These are phyloP conservation scores for Caenorhabditis becei DNA, from an alignment of 2,888 invertebrate species.

Conservation along the genomic window DNA sequence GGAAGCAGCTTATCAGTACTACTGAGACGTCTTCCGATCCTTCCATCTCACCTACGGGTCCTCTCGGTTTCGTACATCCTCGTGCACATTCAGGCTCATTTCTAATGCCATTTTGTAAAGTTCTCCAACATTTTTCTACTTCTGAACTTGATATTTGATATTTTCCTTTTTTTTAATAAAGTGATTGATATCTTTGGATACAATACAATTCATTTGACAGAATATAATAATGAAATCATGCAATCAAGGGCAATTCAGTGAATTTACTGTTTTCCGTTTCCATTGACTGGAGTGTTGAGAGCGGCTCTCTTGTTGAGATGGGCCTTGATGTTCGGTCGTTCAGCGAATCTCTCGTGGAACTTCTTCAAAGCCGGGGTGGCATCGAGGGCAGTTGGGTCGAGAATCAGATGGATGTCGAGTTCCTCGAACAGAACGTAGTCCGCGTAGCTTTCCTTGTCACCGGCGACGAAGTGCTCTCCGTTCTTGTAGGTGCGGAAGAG, in stretches of 20 bases:
- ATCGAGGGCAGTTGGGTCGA: constrained; percentile 68
- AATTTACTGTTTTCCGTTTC: constrained; percentile 70
- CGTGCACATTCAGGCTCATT: constrained; percentile 13
- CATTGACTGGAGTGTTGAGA: constrained; percentile 64
- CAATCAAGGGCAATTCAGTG: neutral
- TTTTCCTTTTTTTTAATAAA: neutral
- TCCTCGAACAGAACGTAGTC: constrained; percentile 77
- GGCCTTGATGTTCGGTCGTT: constrained; percentile 65
- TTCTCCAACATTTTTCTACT: neutral
- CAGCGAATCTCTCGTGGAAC: constrained; percentile 70
- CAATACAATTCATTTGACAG: constrained; percentile 19
- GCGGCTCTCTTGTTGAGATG: constrained; percentile 68
- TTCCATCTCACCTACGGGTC: constrained; percentile 5
- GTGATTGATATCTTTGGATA: neutral
- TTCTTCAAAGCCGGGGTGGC: constrained; percentile 71
- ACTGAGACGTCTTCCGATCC: neutral
- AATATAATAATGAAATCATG: neutral
- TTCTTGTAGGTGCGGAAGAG: constrained; percentile 69
- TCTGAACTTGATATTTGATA: constrained; percentile 9
- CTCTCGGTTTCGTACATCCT: constrained; percentile 8
- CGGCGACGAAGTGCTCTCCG: constrained; percentile 70
- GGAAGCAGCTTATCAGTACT: constrained; percentile 13
- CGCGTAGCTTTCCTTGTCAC: constrained; percentile 73
- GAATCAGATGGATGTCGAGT: constrained; percentile 72
- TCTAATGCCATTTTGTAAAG: constrained; percentile 3